A percentile compares a stretch with the other conserved stretches of the same genome.
phyloP scores from a whole-genome alignment of 2,888 invertebrate species.

The Cybosia mesomella region DNA sequence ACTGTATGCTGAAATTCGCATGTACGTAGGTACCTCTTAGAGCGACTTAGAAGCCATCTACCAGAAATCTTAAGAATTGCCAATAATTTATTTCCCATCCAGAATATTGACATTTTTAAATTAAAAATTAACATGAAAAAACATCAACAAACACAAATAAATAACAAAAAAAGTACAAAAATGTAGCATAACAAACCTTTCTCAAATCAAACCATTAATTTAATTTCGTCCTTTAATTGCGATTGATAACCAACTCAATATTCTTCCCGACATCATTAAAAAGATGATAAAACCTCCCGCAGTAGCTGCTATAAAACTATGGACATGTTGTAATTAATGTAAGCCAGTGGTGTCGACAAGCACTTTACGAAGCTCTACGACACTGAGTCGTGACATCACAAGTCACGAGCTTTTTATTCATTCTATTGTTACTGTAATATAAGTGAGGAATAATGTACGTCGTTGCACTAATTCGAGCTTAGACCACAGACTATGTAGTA shows the following conservation, averaged over 20 bases:
- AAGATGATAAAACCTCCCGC: neutral
- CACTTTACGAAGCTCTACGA: neutral
- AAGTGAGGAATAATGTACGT: neutral
- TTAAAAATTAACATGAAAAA: too few species aligned
- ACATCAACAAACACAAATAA: too few species aligned
- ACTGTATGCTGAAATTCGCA: too few species aligned
- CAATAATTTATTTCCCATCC: too few species aligned
- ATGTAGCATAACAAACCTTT: too few species aligned
- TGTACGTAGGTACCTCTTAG: too few species aligned
- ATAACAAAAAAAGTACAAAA: too few species aligned
- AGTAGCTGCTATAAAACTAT: neutral
- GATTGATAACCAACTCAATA: neutral
- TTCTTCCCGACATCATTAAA: neutral
- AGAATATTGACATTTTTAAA: too few species aligned
- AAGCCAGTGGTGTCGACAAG: neutral
- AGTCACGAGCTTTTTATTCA: neutral
- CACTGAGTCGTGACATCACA: neutral
- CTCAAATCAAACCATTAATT: neutral
- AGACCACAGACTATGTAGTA: too few species aligned
- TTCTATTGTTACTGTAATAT: neutral
- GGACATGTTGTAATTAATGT: conserved; percentile 5
- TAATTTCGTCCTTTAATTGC: neutral
- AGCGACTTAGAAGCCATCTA: too few species aligned
- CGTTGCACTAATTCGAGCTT: neutral
- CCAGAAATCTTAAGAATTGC: too few species aligned